These are phyloP conservation scores for Oreochromis niloticus DNA, from an alignment of 2,113 vertebrate genomes.

Conservation along the genomic window DNA sequence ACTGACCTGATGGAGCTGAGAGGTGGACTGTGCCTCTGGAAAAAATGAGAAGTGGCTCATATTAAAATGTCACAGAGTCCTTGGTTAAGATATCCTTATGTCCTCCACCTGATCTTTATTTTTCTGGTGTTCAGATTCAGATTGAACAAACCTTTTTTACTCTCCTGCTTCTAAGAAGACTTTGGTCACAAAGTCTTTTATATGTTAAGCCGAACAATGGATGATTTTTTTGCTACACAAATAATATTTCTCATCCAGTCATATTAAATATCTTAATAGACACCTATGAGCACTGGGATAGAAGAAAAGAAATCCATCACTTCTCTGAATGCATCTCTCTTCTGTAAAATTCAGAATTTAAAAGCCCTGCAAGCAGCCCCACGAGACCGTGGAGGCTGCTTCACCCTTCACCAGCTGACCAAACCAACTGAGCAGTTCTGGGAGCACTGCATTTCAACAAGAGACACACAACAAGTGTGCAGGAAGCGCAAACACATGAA, in stretches of 20 bases:
- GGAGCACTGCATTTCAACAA: background rate
- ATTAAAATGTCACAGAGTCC: background rate
- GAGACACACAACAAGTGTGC: background rate
- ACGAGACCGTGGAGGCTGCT: background rate
- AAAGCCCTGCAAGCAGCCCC: background rate
- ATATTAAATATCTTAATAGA: background rate
- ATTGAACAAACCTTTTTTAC: background rate
- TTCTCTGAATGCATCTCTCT: background rate
- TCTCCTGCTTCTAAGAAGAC: background rate
- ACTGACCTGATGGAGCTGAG: background rate
- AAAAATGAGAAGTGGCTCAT: background rate
- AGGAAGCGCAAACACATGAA: background rate
- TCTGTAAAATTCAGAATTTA: background rate
- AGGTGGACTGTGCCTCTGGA: background rate
- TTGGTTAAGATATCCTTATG: background rate
- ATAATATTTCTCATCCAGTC: background rate
- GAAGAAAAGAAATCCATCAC: rapidly evolving
- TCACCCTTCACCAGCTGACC: background rate
- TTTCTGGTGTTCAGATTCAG: background rate
- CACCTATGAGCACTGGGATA: background rate
- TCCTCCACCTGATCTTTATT: background rate
- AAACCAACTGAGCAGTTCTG: background rate
- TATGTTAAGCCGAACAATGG: background rate
- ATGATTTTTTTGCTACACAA: background rate
- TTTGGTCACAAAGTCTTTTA: background rate